Percentiles rank a stretch among this genome's conserved stretches.
phyloP scores from a whole-genome alignment of 2,113 vertebrate genomes.

The Arothron firmamentum region DNA sequence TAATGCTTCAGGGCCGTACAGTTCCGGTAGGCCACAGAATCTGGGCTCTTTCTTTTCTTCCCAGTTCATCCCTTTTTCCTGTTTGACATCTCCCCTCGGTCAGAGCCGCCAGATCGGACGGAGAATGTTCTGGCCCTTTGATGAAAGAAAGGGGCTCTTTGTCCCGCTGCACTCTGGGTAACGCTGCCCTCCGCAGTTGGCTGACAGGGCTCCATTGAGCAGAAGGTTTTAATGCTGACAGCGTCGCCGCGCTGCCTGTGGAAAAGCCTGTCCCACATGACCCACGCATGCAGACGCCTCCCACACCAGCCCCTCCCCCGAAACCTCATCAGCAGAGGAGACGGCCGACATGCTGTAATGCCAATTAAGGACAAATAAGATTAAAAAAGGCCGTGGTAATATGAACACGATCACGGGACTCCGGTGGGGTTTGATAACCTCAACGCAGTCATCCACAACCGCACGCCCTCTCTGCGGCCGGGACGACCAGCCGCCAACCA shows the following conservation, averaged over 20 bases:
- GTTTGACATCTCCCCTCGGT: slow-evolving; percentile 52
- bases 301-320: slow-evolving; percentile 60
- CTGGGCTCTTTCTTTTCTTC: slow-evolving; percentile 11
- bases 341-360: slow-evolving; percentile 50
- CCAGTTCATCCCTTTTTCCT: slow-evolving; percentile 39
- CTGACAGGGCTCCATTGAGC: slow-evolving; percentile 72
- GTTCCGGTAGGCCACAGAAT: slow-evolving; percentile 42
- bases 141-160: slow-evolving; percentile 61
- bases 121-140: slow-evolving; percentile 68
- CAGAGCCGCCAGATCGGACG: slow-evolving; percentile 66
- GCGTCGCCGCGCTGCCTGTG: slow-evolving; percentile 68
- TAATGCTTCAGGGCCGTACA: slow-evolving; percentile 35
- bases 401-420: slow-evolving; percentile 46
- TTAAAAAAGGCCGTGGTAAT: slow-evolving; percentile 50
- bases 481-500: slow-evolving; percentile 33
- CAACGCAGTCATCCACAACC: slow-evolving; percentile 47
- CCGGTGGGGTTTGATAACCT: slow-evolving; percentile 47
- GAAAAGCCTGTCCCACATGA: slow-evolving; percentile 66
- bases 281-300: slow-evolving; percentile 64
- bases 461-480: slow-evolving; percentile 8
- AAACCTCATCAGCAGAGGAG: slow-evolving; percentile 59
- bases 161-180: slow-evolving; percentile 71
- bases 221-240: slow-evolving; percentile 68
- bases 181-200: slow-evolving; percentile 70
- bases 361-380: slow-evolving; percentile 68